These are phyloP conservation scores for Antheraea mylitta DNA, from an alignment of 1,140 invertebrate species.

Conservation along the genomic window DNA sequence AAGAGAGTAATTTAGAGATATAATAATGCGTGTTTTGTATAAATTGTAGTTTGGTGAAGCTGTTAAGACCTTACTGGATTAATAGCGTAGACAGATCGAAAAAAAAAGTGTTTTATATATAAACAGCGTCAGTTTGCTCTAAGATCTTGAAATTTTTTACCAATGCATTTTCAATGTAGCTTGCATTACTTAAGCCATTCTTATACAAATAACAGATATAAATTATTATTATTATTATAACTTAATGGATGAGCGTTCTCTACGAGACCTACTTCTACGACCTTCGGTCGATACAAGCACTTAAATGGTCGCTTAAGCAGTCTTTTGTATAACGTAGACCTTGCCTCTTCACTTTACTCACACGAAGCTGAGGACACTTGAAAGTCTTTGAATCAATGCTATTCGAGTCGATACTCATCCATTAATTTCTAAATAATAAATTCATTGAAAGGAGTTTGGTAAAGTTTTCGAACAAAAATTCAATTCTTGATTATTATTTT, in stretches of 20 bases:
- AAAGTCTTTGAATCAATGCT: neutral
- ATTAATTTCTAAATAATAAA: neutral
- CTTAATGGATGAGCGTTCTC: neutral
- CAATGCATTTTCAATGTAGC: neutral
- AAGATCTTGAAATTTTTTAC: too few species aligned
- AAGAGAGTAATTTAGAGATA: too few species aligned
- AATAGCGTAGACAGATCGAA: too few species aligned
- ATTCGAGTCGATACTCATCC: neutral
- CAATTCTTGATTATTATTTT: too few species aligned
- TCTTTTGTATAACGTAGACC: constrained; percentile 23
- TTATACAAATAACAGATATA: neutral
- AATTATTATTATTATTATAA: neutral
- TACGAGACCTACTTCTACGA: constrained; percentile 13
- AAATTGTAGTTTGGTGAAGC: too few species aligned
- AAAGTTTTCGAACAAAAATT: too few species aligned
- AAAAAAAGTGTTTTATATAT: too few species aligned
- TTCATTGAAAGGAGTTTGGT: neutral
- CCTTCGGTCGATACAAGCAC: constrained; percentile 25
- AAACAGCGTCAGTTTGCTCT: too few species aligned
- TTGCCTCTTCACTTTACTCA: constrained; percentile 18
- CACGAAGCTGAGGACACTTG: neutral
- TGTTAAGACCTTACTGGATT: too few species aligned
- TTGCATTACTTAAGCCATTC: neutral
- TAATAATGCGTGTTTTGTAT: too few species aligned
- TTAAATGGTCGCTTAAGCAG: constrained; percentile 22